Evolutionary conservation across 2,113 vertebrate genomes (phyloP), one percentile per base, ranked within the genome.

Genomic region (Ginglymostoma cirratum): DNA sequence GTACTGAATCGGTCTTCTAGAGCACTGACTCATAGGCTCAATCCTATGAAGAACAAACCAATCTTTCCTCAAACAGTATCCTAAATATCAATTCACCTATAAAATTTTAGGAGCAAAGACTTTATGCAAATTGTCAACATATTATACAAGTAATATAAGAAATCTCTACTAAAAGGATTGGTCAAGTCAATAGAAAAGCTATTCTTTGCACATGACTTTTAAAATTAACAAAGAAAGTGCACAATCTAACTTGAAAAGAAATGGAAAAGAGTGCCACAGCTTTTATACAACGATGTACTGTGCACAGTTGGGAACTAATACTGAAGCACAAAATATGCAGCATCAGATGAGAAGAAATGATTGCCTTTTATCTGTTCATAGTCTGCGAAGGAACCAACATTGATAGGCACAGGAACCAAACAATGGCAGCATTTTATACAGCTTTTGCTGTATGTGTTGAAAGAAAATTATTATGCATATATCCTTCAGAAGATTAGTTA

Each of bases 11-110:
- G 5, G 61, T 93, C n/a, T 93, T 66, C 61, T 23, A 38, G 23
- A 48, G 69, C 21, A 72, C 66, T 45, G 66, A 52, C 4, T 95
- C 69, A 72, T 48, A 72, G 65, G 67, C 72, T 72, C 45, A 72
- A 72, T 61, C 69, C 94, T 95, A 45, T 76, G 69, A 95, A 65
- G 87, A 19, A 95, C 94, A 72, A 27, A 72, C 38, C 93, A 95
- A 52, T 95, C 48, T 30, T 95, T 52, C 94, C 45, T 72, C 27
- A 52, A 52, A 72, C 38, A n/a, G 52, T 19, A 76, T 95, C 67
- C 48, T 72, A 66, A 48, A 76, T 24, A 72, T 8, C 8, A 66
- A 94, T 70, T 95, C 94, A 95, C 15, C 42, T 76, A 7, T 30
- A 48, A 72, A 72, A 72, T 48, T 0, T 95, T 69, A 72, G 45